Conservation (phyloP, 2,888 invertebrate species). For the Nezara viridula region DNA sequence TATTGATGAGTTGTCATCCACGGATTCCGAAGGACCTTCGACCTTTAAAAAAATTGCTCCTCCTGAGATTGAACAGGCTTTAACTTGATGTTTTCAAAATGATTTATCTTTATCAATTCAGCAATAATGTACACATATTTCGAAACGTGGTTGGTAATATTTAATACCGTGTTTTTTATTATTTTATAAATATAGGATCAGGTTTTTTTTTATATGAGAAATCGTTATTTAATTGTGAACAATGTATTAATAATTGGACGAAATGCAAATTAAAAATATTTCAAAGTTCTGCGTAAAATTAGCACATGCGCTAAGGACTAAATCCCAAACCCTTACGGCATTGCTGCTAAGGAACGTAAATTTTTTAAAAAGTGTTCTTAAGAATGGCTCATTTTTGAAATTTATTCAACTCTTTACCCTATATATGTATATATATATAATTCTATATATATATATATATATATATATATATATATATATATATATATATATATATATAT, state of each 20-base stretch:
- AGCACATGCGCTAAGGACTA: conserved; percentile 33
- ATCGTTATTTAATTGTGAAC: background rate
- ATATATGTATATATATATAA: no score
- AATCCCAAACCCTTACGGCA: background rate
- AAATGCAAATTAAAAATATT: background rate
- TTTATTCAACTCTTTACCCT: background rate
- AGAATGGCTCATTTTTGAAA: background rate
- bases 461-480: no score
- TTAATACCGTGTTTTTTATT: background rate
- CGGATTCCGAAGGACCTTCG: background rate
- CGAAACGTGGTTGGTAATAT: background rate
- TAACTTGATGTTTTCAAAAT: background rate
- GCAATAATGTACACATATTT: background rate
- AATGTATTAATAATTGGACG: background rate
- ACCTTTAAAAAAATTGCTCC: background rate
- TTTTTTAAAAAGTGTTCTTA: background rate
- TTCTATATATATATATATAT: no score
- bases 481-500: no score
- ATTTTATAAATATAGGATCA: background rate
- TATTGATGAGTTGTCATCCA: background rate
- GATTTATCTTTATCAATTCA: background rate
- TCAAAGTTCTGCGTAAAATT: conserved; percentile 7
- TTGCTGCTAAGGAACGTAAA: conserved; percentile 18
- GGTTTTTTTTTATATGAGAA: background rate
- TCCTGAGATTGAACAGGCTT: background rate